A percentile compares a stretch with the other conserved stretches of the same genome.
phyloP scores from a whole-genome alignment of 2,888 invertebrate species.

The Schrankia costaestrigalis region DNA sequence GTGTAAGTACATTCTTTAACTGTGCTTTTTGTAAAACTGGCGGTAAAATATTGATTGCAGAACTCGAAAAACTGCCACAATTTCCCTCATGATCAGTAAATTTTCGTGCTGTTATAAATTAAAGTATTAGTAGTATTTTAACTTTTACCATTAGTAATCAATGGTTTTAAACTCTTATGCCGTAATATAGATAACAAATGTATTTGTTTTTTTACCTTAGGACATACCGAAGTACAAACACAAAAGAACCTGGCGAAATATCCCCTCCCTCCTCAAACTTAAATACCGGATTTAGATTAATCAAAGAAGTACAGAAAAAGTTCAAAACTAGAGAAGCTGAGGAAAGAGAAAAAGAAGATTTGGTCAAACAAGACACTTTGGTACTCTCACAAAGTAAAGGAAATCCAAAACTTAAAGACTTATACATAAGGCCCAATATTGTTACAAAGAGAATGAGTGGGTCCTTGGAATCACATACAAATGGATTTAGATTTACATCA shows the following conservation, averaged over 20 bases:
- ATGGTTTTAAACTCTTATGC: no score
- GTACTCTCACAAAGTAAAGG: constrained; percentile 97
- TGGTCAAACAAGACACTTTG: constrained; percentile 98
- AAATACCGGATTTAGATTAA: constrained; percentile 97
- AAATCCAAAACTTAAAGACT: constrained; percentile 98
- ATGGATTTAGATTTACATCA: constrained; percentile 98
- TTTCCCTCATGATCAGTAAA: no score
- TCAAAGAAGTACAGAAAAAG: constrained; percentile 99
- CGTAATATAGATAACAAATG: neutral
- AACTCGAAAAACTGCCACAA: no score
- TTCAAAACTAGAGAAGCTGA: constrained; percentile 99
- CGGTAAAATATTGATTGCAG: no score
- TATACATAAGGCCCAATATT: constrained; percentile 99
- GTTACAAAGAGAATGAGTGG: constrained; percentile 97
- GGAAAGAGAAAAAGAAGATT: constrained; percentile 98
- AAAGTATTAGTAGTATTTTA: no score
- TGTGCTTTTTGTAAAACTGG: no score
- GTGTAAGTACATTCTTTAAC: constrained; percentile 85
- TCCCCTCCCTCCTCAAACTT: constrained; percentile 97
- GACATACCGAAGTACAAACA: constrained; percentile 98
- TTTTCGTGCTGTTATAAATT: no score
- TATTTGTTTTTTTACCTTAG: constrained; percentile 58
- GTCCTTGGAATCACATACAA: constrained; percentile 95
- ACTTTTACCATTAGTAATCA: no score
- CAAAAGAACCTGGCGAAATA: constrained; percentile 97